Percentiles rank a stretch among this genome's conserved stretches.
These are phyloP conservation scores for Venustoraphidia nigricollis DNA, from an alignment of 2,888 invertebrate genomes.

Conservation along the genomic window DNA sequence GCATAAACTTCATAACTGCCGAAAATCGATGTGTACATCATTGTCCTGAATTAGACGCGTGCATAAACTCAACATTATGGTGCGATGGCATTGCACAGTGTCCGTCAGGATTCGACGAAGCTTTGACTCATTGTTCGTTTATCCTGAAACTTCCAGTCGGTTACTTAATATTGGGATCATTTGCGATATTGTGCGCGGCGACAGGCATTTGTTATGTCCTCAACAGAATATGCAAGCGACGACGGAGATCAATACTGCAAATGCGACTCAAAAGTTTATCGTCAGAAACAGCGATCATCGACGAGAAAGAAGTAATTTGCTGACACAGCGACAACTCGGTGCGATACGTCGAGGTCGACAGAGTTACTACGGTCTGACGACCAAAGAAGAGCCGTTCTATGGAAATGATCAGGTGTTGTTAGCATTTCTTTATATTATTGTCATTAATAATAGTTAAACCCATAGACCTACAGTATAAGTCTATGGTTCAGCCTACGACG, in stretches of 20 bases:
- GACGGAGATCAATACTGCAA: slow-evolving; percentile 62
- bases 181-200: slow-evolving; percentile 22
- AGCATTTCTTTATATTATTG: too few species aligned
- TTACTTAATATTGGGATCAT: slow-evolving; percentile 38
- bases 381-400: slow-evolving; percentile 13
- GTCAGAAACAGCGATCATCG: slow-evolving; percentile 72
- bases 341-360: slow-evolving; percentile 79
- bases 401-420: slow-evolving; percentile 5
- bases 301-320: slow-evolving; percentile 83
- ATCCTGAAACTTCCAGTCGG: slow-evolving; percentile 61
- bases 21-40: slow-evolving; percentile 55
- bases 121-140: slow-evolving; percentile 63
- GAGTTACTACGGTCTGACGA: slow-evolving; percentile 81
- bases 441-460: too few species aligned
- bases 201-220: slow-evolving; percentile 19
- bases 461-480: too few species aligned
- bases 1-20: slow-evolving; percentile 30
- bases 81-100: slow-evolving; percentile 67
- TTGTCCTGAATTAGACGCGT: slow-evolving; percentile 67
- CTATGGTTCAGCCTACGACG: too few species aligned
- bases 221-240: slow-evolving; percentile 35
- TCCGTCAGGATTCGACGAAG: slow-evolving; percentile 66
- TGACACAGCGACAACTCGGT: slow-evolving; percentile 94
- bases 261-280: slow-evolving; percentile 67
- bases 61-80: slow-evolving; percentile 65